Evolutionary conservation across 2,797 vertebrate species (phyloP), one percentile per base, ranked within the genome.

Genomic region (Helostoma temminkii): DNA sequence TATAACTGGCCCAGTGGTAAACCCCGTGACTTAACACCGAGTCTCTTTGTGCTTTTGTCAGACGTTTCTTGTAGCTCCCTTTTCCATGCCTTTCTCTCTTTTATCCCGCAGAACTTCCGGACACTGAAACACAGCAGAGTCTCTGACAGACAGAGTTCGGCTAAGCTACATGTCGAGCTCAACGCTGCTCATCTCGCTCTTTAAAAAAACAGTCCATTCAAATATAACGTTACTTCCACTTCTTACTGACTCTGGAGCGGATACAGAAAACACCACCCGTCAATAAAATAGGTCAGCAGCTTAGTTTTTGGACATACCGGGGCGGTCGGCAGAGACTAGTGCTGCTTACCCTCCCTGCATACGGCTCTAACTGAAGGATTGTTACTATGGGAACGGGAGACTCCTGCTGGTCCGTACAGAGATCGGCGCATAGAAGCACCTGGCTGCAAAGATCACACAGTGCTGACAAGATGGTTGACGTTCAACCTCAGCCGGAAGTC

Each of bases 321-420:
- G 42, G 47, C 61, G 34, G 22, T 42, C 9, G 50, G 6, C 19
- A 28, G 22, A 53, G 21, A 46, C 47, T 16, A 19, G 18, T 22
- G 46, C 4, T 2, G 74, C 70, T 61, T 76, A 80, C 79, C 59
- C 39, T 15, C 22, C 25, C 60, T 45, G 22, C 67, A 5, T 11
- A 76, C 36, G 39, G 79, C 65, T 81, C 74, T 78, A 18, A 63
- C 46, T 61, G 72, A 70, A 65, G 71, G 15, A 45, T 43, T 75
- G 89, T 89, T 89, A 90, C 85, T 88, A 89, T 88, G 86, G 89
- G 82, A 86, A 88, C 88, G 83, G 61, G 89, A 90, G 92, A 92
- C 91, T 93, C 91, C 89, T 92, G 71, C 89, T 93, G 92, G 93
- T 65, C 65, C 78, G 26, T 43, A 70, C 43, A 58, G 78, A 88